Evolutionary conservation across 2,888 invertebrate species (phyloP).

Genomic region (Aphodius sticticus): DNA sequence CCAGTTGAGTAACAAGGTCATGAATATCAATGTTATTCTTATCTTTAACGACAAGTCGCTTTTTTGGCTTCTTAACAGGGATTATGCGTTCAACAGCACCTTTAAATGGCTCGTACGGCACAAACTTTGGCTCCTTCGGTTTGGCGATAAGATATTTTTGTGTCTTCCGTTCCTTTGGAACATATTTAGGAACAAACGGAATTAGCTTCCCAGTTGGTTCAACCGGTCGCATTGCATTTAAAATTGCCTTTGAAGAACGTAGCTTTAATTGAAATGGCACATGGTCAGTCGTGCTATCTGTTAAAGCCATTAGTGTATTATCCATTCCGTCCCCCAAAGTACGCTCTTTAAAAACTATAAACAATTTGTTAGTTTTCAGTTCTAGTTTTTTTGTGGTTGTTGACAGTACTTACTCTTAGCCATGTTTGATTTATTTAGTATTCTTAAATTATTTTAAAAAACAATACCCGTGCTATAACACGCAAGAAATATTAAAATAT

Average conservation of each 20-base stretch:
- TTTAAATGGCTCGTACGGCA: conserved; percentile 89
- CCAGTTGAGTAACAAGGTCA: conserved; percentile 75
- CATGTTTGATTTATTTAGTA: background rate
- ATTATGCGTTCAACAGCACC: conserved; percentile 84
- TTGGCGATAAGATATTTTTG: conserved; percentile 64
- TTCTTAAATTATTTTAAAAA: background rate
- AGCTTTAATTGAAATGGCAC: conserved; percentile 34
- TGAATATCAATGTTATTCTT: conserved; percentile 63
- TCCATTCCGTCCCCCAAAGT: conserved; percentile 75
- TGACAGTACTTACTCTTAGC: conserved; percentile 7
- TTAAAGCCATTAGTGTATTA: conserved; percentile 42
- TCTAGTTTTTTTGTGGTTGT: background rate
- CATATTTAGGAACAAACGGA: conserved; percentile 69
- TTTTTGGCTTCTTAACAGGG: conserved; percentile 58
- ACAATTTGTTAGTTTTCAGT: background rate
- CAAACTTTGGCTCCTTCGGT: conserved; percentile 78
- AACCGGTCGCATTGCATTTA: conserved; percentile 51
- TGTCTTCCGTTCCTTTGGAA: conserved; percentile 66
- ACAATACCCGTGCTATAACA: background rate
- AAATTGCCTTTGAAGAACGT: conserved; percentile 39
- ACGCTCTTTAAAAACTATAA: conserved; percentile 24
- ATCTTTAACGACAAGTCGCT: conserved; percentile 38
- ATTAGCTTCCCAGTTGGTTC: conserved; percentile 66
- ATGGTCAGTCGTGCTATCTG: conserved; percentile 38
- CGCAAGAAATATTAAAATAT: background rate